phyloP scores from a whole-genome alignment of 2,113 vertebrate genomes.

The Mellivora capensis region DNA sequence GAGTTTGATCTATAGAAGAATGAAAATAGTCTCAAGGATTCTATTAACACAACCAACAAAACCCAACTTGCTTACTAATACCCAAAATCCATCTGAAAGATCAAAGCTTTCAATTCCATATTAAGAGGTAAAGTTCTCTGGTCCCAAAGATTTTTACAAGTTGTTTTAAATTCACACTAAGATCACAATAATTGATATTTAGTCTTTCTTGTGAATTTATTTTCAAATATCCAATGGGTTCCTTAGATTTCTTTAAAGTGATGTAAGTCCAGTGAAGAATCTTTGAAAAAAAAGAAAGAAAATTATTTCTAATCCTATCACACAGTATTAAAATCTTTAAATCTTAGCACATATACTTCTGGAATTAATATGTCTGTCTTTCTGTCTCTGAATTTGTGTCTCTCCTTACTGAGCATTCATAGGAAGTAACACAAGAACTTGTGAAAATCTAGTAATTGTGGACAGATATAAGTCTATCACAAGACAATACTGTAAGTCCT shows the following conservation, averaged over 20 bases:
- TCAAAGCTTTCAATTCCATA: neutral
- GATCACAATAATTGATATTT: neutral
- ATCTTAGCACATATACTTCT: neutral
- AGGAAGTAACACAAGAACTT: neutral
- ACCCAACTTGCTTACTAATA: neutral
- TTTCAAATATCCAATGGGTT: neutral
- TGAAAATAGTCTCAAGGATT: neutral
- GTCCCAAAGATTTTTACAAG: neutral
- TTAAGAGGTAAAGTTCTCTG: neutral
- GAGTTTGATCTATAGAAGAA: neutral
- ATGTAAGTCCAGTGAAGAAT: neutral
- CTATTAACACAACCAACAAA: neutral
- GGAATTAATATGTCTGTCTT: neutral
- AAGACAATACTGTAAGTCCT: neutral
- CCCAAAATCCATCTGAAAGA: neutral
- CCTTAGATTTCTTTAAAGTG: neutral
- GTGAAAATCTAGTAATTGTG: neutral
- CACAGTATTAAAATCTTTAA: neutral
- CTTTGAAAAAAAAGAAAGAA: neutral
- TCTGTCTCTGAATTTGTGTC: neutral
- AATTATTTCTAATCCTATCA: neutral
- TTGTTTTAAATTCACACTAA: neutral
- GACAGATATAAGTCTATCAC: slow-evolving; percentile 6
- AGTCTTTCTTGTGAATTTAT: neutral
- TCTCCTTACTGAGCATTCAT: neutral